phyloP scores from a whole-genome alignment of 2,797 vertebrate species.

The Helarctos malayanus region DNA sequence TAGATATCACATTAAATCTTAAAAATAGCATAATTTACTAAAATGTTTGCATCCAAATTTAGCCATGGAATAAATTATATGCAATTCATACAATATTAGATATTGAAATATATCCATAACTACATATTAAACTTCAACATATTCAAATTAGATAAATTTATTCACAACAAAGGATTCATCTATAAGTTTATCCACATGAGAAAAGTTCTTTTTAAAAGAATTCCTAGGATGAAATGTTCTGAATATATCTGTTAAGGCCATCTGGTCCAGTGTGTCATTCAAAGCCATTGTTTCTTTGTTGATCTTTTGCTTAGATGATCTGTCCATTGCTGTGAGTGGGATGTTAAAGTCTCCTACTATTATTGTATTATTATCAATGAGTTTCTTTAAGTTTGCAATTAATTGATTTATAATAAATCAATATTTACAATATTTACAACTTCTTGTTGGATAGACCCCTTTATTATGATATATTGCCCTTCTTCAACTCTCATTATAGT shows the following conservation, averaged over 20 bases:
- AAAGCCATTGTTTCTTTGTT: not conserved
- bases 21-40: not conserved
- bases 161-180: slow-evolving; percentile 3
- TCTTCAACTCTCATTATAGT: not conserved
- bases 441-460: not conserved
- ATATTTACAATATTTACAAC: not conserved
- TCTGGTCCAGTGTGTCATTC: not conserved
- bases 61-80: slow-evolving; percentile 2
- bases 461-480: not conserved
- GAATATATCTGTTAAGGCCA: not conserved
- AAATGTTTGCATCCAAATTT: not conserved
- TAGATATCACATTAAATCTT: not conserved
- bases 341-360: not conserved
- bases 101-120: not conserved
- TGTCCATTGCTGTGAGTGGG: not conserved
- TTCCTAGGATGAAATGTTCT: not conserved
- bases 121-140: not conserved
- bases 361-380: not conserved
- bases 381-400: not conserved
- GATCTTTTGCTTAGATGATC: not conserved
- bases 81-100: not conserved
- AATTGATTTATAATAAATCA: not conserved
- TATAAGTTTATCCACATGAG: not conserved
- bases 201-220: not conserved
- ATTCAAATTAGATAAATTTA: not conserved